Conservation (phyloP, 2,113 vertebrate species). For the Lynx canadensis region DNA sequence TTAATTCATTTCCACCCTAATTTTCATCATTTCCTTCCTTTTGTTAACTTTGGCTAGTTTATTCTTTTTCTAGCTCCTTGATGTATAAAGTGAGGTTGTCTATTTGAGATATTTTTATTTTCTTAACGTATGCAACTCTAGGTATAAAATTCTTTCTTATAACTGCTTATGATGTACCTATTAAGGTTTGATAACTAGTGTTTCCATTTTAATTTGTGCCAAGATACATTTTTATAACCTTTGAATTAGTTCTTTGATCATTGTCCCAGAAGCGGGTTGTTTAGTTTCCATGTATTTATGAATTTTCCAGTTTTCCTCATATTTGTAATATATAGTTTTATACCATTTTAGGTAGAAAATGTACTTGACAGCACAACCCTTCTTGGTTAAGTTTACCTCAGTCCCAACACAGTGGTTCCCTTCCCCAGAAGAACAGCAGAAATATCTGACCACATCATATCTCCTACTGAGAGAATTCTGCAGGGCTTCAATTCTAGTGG, state of each 20-base stretch:
- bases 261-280: not conserved
- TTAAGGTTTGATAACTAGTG: not conserved
- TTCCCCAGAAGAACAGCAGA: not conserved
- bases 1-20: not conserved
- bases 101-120: not conserved
- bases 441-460: not conserved
- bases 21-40: not conserved
- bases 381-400: not conserved
- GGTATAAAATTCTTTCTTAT: not conserved
- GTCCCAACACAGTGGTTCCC: not conserved
- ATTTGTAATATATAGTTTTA: not conserved
- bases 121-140: not conserved
- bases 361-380: not conserved
- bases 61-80: not conserved
- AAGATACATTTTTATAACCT: not conserved
- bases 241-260: not conserved
- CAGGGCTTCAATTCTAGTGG: not conserved
- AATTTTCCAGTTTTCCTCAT: not conserved
- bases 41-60: not conserved
- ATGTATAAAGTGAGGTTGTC: not conserved
- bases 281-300: not conserved
- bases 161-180: not conserved
- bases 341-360: not conserved
- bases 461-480: not conserved
- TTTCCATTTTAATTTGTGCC: not conserved